These are phyloP conservation scores for Antigone vipio DNA, from an alignment of 2,113 vertebrate genomes.

Conservation along the genomic window DNA sequence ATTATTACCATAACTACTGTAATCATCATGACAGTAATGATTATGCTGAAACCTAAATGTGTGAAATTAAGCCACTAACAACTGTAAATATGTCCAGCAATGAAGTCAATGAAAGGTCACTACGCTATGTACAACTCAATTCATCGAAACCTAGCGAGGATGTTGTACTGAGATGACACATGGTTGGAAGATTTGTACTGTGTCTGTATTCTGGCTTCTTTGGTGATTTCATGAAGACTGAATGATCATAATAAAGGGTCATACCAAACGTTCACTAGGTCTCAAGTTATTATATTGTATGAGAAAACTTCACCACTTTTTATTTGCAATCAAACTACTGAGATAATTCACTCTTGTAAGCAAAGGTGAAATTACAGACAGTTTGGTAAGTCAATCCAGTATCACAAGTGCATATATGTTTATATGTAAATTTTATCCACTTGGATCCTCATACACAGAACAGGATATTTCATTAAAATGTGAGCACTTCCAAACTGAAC, in stretches of 20 bases:
- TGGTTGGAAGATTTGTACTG: not conserved
- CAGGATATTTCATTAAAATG: not conserved
- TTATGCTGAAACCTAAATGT: constrained; percentile 63
- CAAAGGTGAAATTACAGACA: not conserved
- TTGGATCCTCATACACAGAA: not conserved
- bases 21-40: constrained; percentile 66
- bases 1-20: constrained; percentile 61
- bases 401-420: not conserved
- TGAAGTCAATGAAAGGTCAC: constrained; percentile 42
- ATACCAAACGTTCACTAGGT: not conserved
- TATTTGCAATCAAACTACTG: not conserved
- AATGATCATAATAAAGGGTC: not conserved
- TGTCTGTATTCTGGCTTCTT: not conserved
- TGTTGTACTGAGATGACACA: not conserved
- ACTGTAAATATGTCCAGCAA: constrained; percentile 50
- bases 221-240: not conserved
- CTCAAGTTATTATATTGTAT: not conserved
- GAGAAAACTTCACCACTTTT: not conserved
- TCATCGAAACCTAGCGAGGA: not conserved
- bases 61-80: constrained; percentile 70
- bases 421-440: not conserved
- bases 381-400: not conserved
- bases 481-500: not conserved
- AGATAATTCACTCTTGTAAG: not conserved
- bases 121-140: not conserved